phyloP scores from a whole-genome alignment of 2,797 vertebrate species.

The Nyctibius grandis region DNA sequence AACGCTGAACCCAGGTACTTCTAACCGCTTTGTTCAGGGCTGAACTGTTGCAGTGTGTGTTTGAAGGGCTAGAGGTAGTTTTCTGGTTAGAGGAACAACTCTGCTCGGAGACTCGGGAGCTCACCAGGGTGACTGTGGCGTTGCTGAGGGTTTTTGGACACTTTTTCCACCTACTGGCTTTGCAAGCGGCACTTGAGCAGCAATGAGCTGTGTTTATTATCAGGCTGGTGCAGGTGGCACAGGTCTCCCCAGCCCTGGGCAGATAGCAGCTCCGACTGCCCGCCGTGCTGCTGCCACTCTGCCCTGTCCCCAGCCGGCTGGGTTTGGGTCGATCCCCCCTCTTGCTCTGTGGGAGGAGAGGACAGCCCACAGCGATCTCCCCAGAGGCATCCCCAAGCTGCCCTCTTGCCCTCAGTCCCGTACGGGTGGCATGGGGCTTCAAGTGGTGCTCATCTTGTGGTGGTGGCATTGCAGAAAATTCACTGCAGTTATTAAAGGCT shows the following conservation, averaged over 20 bases:
- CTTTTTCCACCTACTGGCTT: background rate
- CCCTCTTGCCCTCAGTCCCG: fast-evolving
- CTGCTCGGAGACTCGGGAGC: background rate
- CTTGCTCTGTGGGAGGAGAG: background rate
- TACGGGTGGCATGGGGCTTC: background rate
- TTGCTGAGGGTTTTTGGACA: fast-evolving
- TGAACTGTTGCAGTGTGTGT: background rate
- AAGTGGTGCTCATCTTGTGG: background rate
- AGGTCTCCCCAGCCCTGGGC: background rate
- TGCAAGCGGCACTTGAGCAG: fast-evolving
- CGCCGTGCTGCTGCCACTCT: background rate
- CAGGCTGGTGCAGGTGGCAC: background rate
- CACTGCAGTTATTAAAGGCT: background rate
- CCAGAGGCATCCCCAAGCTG: fast-evolving
- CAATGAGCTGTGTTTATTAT: background rate
- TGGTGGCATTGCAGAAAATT: background rate
- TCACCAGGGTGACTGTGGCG: background rate
- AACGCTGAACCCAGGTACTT: fast-evolving
- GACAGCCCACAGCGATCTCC: fast-evolving
- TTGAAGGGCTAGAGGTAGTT: background rate
- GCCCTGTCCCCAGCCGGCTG: background rate
- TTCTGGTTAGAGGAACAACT: background rate
- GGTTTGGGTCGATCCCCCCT: background rate
- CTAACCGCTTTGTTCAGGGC: background rate
- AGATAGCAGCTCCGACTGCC: background rate